Evolutionary conservation across 2,888 invertebrate genomes (phyloP).

Genomic region (Stenodema calcarata): DNA sequence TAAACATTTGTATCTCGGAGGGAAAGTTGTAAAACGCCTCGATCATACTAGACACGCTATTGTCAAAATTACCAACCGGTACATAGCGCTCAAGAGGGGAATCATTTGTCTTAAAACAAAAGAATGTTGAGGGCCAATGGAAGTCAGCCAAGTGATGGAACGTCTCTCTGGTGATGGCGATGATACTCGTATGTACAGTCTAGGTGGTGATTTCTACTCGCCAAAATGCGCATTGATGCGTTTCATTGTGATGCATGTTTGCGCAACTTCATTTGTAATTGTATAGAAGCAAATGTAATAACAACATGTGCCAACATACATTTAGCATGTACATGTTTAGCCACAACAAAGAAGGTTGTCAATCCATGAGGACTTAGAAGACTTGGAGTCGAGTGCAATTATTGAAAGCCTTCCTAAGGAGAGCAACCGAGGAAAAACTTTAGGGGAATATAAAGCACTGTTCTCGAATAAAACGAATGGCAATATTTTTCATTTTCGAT

Average conservation of each 20-base stretch:
- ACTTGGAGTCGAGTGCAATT: background rate
- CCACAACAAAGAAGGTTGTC: background rate
- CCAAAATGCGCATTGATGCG: background rate
- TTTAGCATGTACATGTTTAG: background rate
- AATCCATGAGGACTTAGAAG: background rate
- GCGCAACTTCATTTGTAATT: background rate
- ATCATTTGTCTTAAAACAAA: background rate
- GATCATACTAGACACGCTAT: background rate
- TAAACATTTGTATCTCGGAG: background rate
- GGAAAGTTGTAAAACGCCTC: background rate
- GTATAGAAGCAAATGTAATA: background rate
- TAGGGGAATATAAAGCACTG: background rate
- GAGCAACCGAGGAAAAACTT: background rate
- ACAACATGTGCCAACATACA: background rate
- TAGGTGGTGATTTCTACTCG: background rate
- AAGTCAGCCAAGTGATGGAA: background rate
- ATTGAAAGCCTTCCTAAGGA: background rate
- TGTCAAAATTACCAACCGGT: background rate
- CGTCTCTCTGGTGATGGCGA: background rate
- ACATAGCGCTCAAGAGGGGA: background rate
- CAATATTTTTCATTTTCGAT: background rate
- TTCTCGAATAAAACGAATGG: background rate
- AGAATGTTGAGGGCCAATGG: background rate
- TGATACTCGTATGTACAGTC: background rate
- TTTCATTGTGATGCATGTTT: background rate